Base-by-base conservation (phyloP, 2,888 invertebrate species). In the Drosophila atripex region DNA sequence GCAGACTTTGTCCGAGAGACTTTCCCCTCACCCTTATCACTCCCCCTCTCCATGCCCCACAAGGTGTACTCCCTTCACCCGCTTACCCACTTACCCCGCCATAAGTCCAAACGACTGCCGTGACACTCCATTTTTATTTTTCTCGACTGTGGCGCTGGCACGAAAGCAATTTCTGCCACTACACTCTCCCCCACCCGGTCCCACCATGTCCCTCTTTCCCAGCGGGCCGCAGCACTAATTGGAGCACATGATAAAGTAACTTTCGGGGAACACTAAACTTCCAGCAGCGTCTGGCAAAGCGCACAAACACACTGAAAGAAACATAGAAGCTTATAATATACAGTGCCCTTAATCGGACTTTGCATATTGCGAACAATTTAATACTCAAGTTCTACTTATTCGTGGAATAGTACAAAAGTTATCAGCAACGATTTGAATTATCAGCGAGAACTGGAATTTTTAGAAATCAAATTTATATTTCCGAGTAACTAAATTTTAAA, bases 91-190 rank as follows among this genome's bases (percentile, higher is more conserved):
- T 12, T n/a, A n/a, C n/a, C n/a, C n/a, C n/a, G n/a, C 28, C 25
- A 43, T 28, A 21, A 30, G 46, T 21, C 39, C 75, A 75, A 71
- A 71, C 79, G 73, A 63, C 72, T 71, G 79, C 82, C 86, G 79
- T 86, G 85, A 82, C 84, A 84, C 84, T 84, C 84, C 84, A 84
- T 84, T 84, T 84, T 86, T 84, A 86, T 84, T 84, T 84, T 51
- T 69, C 71, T 71, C 68, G 70, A 65, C 73, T 75, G 73, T 59
- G 75, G 57, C 65, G 53, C 60, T 80, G 80, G 80, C 84, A 80
- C 76, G 75, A 82, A 73, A 79, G 66, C 76, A 71, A 73, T 77
- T 72, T 65, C 66, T 51, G 60, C 21, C 56, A 32, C 47, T 25
- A 18, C 45, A 45, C 32, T 16, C 23, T 47, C 21, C 28, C 11